Evolutionary conservation across 2,113 vertebrate species (phyloP).

Genomic region (Erythrocebus patas): DNA sequence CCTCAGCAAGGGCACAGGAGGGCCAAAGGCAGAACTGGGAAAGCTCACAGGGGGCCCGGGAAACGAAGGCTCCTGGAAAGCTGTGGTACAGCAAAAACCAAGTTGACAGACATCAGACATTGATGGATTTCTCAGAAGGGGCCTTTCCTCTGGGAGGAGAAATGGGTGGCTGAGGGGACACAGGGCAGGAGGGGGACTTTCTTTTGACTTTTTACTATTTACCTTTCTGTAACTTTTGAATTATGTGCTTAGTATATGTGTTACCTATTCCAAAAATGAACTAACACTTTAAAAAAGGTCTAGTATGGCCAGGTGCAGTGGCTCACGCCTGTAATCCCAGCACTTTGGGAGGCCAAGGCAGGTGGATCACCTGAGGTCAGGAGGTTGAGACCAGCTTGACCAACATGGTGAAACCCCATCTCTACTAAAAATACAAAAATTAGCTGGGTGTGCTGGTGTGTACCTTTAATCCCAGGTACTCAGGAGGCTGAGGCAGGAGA

Average conservation of each 20-base stretch:
- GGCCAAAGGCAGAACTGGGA: background rate
- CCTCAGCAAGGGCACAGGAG: background rate
- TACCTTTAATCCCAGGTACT: no score
- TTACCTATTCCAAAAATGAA: background rate
- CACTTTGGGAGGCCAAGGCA: no score
- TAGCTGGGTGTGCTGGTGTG: rapidly evolving
- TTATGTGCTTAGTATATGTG: background rate
- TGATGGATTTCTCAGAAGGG: background rate
- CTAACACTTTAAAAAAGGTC: background rate
- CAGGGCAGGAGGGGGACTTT: background rate
- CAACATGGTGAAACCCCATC: no score
- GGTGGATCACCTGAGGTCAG: no score
- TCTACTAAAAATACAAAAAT: no score
- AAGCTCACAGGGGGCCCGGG: background rate
- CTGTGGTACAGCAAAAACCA: background rate
- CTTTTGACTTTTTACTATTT: background rate
- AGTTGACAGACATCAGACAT: background rate
- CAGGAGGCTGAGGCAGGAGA: no score
- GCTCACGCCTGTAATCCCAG: no score
- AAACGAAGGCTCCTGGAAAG: background rate
- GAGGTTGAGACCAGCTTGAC: no score
- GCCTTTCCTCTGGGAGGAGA: background rate
- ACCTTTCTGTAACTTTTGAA: background rate
- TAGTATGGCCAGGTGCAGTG: rapidly evolving
- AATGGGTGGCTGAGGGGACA: background rate